phyloP scores from a whole-genome alignment of 2,888 invertebrate genomes.

The Drosophila phalerata region DNA sequence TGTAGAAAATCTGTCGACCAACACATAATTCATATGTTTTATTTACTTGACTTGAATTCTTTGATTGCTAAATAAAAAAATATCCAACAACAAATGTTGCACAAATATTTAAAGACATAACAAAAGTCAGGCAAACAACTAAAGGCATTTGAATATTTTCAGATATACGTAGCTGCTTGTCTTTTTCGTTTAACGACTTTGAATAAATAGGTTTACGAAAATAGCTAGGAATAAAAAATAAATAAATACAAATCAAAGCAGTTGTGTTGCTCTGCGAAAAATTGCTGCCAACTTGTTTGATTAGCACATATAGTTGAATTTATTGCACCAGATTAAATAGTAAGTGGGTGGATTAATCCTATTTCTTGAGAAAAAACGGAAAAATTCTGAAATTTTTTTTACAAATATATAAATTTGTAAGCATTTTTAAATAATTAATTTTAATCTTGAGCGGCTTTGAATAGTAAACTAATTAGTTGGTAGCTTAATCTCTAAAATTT shows the following conservation, averaged over 20 bases:
- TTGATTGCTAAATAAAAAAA: constrained; percentile 49
- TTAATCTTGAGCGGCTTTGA: not conserved
- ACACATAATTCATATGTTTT: constrained; percentile 78
- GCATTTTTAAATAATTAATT: not conserved
- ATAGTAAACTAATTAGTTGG: not conserved
- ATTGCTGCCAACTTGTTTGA: constrained; percentile 46
- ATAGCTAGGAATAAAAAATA: constrained; percentile 17
- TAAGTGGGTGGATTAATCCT: constrained; percentile 37
- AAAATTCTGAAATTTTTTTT: not conserved
- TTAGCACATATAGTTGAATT: constrained; percentile 25
- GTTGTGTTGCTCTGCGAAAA: constrained; percentile 23
- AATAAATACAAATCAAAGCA: constrained; percentile 54
- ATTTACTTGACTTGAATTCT: constrained; percentile 68
- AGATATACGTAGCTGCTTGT: constrained; percentile 12
- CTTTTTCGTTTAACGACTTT: constrained; percentile 30
- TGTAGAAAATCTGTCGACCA: constrained; percentile 39
- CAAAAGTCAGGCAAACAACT: constrained; percentile 36
- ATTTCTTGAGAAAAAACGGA: constrained; percentile 5
- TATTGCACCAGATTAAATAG: constrained; percentile 22
- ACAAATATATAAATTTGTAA: rapidly evolving
- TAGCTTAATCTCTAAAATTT: too few species aligned
- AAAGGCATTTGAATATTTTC: constrained; percentile 21
- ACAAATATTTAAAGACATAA: constrained; percentile 35
- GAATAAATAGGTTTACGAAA: constrained; percentile 39
- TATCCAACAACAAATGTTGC: constrained; percentile 28